A percentile compares a stretch with the other conserved stretches of the same genome.
Conservation (phyloP, 2,888 invertebrate genomes). For the Laothoe populi region DNA sequence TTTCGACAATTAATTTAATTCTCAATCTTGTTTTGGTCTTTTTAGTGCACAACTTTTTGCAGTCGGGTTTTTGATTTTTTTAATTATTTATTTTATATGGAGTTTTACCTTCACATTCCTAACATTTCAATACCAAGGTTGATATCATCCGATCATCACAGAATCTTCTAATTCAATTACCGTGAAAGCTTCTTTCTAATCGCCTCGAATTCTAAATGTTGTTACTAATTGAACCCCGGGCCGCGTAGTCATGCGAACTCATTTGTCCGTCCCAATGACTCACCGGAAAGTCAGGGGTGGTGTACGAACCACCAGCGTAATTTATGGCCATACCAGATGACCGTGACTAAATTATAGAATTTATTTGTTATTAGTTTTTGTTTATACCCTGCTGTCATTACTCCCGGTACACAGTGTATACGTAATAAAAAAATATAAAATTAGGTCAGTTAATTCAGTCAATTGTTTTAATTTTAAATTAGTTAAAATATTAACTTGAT, state of each 20-base stretch:
- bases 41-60: too few species aligned
- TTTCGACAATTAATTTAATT: too few species aligned
- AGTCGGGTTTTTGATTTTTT: too few species aligned
- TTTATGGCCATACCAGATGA: slow-evolving; percentile 59
- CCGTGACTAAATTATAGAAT: slow-evolving; percentile 48
- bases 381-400: slow-evolving; percentile 4
- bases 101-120: too few species aligned
- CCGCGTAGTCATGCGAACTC: slow-evolving; percentile 57
- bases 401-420: background rate
- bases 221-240: slow-evolving; percentile 57
- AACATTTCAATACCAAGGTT: background rate
- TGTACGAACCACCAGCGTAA: slow-evolving; percentile 47
- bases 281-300: slow-evolving; percentile 64
- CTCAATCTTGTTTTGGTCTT: too few species aligned
- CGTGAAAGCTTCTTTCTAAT: background rate
- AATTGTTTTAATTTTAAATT: background rate
- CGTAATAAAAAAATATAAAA: background rate
- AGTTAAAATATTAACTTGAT: background rate
- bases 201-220: background rate
- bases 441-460: background rate
- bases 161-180: background rate
- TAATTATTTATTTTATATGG: too few species aligned
- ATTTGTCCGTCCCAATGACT: slow-evolving; percentile 70
- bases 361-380: slow-evolving; percentile 26
- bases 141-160: background rate